phyloP scores from a whole-genome alignment of 2,888 invertebrate genomes.

The Drosophila sordidula region DNA sequence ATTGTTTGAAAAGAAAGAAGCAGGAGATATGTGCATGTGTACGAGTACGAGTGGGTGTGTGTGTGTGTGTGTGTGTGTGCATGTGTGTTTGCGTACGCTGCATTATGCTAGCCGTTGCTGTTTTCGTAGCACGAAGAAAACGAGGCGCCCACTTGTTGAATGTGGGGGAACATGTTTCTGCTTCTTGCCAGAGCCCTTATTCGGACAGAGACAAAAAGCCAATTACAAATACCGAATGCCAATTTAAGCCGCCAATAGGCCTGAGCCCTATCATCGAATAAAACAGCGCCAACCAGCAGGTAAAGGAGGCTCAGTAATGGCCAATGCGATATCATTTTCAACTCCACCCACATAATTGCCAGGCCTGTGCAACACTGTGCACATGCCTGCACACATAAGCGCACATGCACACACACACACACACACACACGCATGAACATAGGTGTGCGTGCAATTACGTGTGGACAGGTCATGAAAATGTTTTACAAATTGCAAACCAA shows the following conservation, averaged over 20 bases:
- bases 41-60: slow-evolving; percentile 12
- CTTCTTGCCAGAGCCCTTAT: slow-evolving; percentile 35
- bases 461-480: slow-evolving; percentile 13
- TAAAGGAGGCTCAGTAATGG: slow-evolving; percentile 56
- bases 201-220: slow-evolving; percentile 62
- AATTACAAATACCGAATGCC: slow-evolving; percentile 67
- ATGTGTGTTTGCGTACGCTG: slow-evolving; percentile 18
- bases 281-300: slow-evolving; percentile 25
- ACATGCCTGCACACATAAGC: slow-evolving; percentile 5
- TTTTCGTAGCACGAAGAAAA: slow-evolving; percentile 49
- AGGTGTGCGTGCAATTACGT: background rate
- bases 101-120: slow-evolving; percentile 64
- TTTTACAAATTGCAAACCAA: background rate
- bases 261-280: slow-evolving; percentile 68
- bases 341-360: slow-evolving; percentile 82
- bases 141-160: slow-evolving; percentile 64
- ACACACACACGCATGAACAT: background rate
- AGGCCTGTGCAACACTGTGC: slow-evolving; percentile 10
- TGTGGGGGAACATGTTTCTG: slow-evolving; percentile 21
- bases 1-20: slow-evolving; percentile 45
- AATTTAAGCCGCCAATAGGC: slow-evolving; percentile 70
- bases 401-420: slow-evolving; percentile 6
- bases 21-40: slow-evolving; percentile 35
- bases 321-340: slow-evolving; percentile 80
- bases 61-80: slow-evolving; percentile 9